Evolutionary conservation across 2,113 vertebrate species (phyloP), one percentile per base, ranked within the genome.

Genomic region (Nothoprocta pentlandii): DNA sequence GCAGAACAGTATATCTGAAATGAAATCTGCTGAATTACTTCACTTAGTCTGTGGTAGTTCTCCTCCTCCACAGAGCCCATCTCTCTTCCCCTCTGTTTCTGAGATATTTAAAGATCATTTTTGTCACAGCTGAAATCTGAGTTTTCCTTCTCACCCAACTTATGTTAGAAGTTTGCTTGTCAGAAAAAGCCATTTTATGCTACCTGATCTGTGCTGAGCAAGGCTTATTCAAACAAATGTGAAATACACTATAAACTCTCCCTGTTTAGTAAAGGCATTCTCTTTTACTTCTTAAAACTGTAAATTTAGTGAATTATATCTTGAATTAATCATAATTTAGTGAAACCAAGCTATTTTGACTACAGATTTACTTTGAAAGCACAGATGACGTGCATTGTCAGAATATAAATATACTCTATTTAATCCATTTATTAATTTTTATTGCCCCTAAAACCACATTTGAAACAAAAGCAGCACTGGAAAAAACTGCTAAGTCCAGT

Each of bases 1-100:
- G 93, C 87, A 93, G 83, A 96, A 95, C 26, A 12, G 79, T 32
- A 74, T 75, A 79, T 74, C 70, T 88, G 41, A 75, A 87, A 82
- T 20, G 89, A 85, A 94, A 94, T 82, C 58, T 87, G 80, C 74
- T 84, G 54, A 90, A 82, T 63, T 28, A 44, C 49, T 88, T 68
- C 58, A 80, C 16, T 71, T 49, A 78, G 5, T 30, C 23, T 80
- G 42, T 56, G 39, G 23, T 46, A 67, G 90, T 88, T 80, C 67
- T 68, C 47, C 39, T 28, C 39, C 59, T 84, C 51, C 63, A 59
- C 14, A 73, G 66, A 84, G 49, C 61, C 23, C 41, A 76, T 36
- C 22, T 68, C 69, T 68, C 54, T 70, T 77, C 42, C 62, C 6
- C 32, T 61, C 36, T 28, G 23, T 39, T 61, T 74, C 73, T 93